Evolutionary conservation across 2,888 invertebrate species (phyloP).

Genomic region (Azorinus chamasolen): DNA sequence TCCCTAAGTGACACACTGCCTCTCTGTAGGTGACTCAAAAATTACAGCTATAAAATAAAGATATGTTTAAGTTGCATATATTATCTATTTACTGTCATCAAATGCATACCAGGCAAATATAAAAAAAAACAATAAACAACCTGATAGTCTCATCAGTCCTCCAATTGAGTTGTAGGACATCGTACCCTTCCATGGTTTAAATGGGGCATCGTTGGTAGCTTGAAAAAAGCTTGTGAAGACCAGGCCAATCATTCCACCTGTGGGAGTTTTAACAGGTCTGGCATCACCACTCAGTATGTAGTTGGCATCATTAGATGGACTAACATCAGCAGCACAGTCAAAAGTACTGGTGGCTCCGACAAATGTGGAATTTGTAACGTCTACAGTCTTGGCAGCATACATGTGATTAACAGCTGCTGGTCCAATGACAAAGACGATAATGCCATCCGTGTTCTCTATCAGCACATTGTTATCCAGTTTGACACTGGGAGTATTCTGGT

Average conservation of each 20-base stretch:
- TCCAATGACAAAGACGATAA: slow-evolving; percentile 73
- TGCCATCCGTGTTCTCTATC: slow-evolving; percentile 78
- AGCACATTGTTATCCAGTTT: slow-evolving; percentile 64
- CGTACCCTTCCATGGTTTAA: slow-evolving; percentile 72
- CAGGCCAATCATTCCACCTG: slow-evolving; percentile 70
- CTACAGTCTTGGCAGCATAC: slow-evolving; percentile 63
- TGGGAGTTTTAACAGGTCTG: slow-evolving; percentile 48
- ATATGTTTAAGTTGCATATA: too few species aligned
- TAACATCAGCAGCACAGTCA: slow-evolving; percentile 71
- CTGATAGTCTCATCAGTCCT: slow-evolving; percentile 55
- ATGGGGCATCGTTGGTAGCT: slow-evolving; percentile 74
- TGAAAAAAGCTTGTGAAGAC: slow-evolving; percentile 72
- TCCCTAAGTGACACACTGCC: too few species aligned
- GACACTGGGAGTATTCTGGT: slow-evolving; percentile 43
- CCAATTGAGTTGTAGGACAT: slow-evolving; percentile 79
- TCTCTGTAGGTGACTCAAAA: too few species aligned
- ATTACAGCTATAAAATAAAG: too few species aligned
- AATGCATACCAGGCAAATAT: too few species aligned
- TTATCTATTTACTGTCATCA: too few species aligned
- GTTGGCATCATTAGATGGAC: slow-evolving; percentile 63
- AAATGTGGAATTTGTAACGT: slow-evolving; percentile 70
- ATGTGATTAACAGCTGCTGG: slow-evolving; percentile 70
- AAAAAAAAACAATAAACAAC: slow-evolving; percentile 9
- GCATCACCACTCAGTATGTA: slow-evolving; percentile 49
- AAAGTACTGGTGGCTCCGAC: slow-evolving; percentile 76